Evolutionary conservation across 2,888 invertebrate genomes (phyloP).

Genomic region (Campaea margaritaria): DNA sequence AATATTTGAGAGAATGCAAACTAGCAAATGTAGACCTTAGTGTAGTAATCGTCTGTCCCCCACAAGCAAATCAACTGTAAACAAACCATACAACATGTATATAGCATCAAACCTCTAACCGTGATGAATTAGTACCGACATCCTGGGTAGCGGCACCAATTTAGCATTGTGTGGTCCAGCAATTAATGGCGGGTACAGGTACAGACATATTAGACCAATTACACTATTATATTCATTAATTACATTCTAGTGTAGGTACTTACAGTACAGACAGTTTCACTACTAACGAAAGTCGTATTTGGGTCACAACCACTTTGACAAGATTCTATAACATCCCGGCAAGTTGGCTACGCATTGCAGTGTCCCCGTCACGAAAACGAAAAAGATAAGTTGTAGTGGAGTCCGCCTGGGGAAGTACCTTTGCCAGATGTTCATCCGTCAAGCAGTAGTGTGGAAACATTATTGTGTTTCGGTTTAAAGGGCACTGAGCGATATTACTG

Average conservation of each 20-base stretch:
- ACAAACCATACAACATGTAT: not conserved
- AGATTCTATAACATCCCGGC: slow-evolving; percentile 6
- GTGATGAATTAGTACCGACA: slow-evolving; percentile 37
- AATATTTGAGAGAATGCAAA: too few species aligned
- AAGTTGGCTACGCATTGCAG: too few species aligned
- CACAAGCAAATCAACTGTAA: too few species aligned
- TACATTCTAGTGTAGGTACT: slow-evolving; percentile 20
- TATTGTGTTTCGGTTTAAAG: too few species aligned
- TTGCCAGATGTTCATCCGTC: too few species aligned
- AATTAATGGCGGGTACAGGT: slow-evolving; percentile 38
- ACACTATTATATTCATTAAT: slow-evolving; percentile 4
- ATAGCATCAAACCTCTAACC: slow-evolving; percentile 12
- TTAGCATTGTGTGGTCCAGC: slow-evolving; percentile 36
- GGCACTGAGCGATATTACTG: too few species aligned
- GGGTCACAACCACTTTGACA: not conserved
- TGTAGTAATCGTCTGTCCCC: too few species aligned
- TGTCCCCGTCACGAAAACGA: too few species aligned
- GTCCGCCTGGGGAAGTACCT: too few species aligned
- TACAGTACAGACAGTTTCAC: not conserved
- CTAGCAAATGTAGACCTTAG: too few species aligned
- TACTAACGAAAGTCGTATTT: not conserved
- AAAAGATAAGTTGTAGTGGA: too few species aligned
- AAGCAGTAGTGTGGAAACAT: too few species aligned
- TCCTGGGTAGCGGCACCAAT: slow-evolving; percentile 34
- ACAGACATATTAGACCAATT: slow-evolving; percentile 29